Evolutionary conservation across 2,888 invertebrate species (phyloP).

Genomic region (Yponomeuta malinellus): DNA sequence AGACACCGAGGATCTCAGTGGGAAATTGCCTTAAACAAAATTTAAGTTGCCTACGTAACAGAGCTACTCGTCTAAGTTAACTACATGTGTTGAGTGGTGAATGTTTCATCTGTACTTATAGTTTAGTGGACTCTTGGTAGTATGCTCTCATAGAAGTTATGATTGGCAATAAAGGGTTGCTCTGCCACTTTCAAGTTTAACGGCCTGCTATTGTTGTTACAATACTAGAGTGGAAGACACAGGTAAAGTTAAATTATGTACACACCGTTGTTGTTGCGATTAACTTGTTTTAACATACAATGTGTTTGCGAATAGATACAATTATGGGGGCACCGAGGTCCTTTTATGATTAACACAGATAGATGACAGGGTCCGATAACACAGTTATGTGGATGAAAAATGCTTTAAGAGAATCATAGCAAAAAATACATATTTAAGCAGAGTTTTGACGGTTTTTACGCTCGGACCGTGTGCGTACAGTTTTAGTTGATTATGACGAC

Average conservation of each 20-base stretch:
- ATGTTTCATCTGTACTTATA: neutral
- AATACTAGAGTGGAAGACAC: slow-evolving; percentile 6
- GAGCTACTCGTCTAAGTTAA: neutral
- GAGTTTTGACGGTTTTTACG: too few species aligned
- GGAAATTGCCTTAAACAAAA: neutral
- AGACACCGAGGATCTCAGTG: neutral
- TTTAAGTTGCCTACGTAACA: neutral
- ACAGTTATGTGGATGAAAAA: too few species aligned
- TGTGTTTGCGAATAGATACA: neutral
- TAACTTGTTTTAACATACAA: neutral
- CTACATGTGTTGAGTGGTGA: neutral
- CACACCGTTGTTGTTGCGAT: slow-evolving; percentile 1
- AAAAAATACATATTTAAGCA: too few species aligned
- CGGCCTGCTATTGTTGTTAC: slow-evolving; percentile 10
- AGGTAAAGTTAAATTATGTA: slow-evolving; percentile 15
- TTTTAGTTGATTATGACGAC: too few species aligned
- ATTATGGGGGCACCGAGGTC: neutral
- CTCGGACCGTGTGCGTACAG: too few species aligned
- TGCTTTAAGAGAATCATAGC: too few species aligned
- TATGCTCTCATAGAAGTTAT: slow-evolving; percentile 10
- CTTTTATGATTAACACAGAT: neutral
- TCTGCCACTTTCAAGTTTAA: slow-evolving; percentile 12
- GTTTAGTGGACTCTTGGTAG: neutral
- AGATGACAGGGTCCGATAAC: too few species aligned
- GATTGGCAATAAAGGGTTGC: slow-evolving; percentile 15